These are phyloP conservation scores for Calephelis virginiensis DNA, from an alignment of 1,140 invertebrate species.

Conservation along the genomic window DNA sequence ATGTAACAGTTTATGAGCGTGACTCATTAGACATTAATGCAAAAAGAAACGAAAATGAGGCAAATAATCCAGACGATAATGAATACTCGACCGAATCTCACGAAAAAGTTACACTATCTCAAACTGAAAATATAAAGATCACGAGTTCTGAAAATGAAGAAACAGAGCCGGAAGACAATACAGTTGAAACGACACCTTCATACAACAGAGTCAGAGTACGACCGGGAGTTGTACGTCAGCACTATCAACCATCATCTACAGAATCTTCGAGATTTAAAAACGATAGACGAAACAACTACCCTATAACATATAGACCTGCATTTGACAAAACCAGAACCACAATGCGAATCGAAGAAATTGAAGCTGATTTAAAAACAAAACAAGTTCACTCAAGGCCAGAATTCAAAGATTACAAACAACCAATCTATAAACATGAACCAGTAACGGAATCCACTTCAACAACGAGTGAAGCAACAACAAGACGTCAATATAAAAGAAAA, in stretches of 20 bases:
- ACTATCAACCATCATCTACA: constrained; percentile 54
- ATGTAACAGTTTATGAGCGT: constrained; percentile 6
- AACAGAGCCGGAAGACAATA: constrained; percentile 50
- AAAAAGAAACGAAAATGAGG: constrained; percentile 29
- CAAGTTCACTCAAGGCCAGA: constrained; percentile 60
- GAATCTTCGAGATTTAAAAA: constrained; percentile 50
- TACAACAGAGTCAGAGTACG: constrained; percentile 68
- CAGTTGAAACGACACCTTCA: constrained; percentile 66
- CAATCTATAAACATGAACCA: constrained; percentile 66
- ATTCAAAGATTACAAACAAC: constrained; percentile 60
- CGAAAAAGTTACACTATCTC: constrained; percentile 32
- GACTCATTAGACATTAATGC: constrained; percentile 11
- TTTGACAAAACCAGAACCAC: constrained; percentile 70
- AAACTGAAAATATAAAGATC: constrained; percentile 35
- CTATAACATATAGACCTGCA: constrained; percentile 70
- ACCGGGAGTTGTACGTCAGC: constrained; percentile 63
- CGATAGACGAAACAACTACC: constrained; percentile 51
- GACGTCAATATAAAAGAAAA: constrained; percentile 57
- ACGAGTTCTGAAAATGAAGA: constrained; percentile 37
- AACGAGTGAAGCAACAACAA: constrained; percentile 47
- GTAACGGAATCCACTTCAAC: constrained; percentile 44
- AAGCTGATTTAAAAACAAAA: constrained; percentile 74
- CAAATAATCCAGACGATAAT: constrained; percentile 32
- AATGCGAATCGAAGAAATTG: constrained; percentile 77
- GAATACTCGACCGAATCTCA: constrained; percentile 37